Evolutionary conservation across 2,113 vertebrate genomes (phyloP).

Genomic region (Pantherophis guttatus): DNA sequence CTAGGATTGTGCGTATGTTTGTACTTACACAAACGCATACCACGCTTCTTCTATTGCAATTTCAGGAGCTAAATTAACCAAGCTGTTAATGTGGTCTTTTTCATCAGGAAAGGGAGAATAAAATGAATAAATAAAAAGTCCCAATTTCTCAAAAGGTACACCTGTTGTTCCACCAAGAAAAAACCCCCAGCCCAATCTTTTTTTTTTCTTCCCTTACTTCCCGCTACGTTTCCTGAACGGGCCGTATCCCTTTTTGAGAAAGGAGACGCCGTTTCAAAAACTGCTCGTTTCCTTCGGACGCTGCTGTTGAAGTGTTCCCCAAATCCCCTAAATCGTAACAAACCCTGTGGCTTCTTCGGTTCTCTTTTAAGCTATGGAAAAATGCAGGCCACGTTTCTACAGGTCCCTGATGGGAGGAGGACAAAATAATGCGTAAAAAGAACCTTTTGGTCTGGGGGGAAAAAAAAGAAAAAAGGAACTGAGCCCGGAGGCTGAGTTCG

Average conservation of each 20-base stretch:
- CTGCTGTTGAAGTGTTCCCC: not conserved
- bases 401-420: not conserved
- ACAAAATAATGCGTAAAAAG: not conserved
- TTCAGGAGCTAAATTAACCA: not conserved
- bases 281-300: not conserved
- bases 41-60: not conserved
- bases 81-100: too few relatives aligned
- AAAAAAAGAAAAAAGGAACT: not conserved
- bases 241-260: not conserved
- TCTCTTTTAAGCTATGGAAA: not conserved
- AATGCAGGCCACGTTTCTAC: not conserved
- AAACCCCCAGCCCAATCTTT: too few relatives aligned
- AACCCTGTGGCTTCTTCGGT: accelerated
- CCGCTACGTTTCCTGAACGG: too few relatives aligned
- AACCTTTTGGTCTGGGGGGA: not conserved
- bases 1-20: not conserved
- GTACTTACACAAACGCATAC: not conserved
- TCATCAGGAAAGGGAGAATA: not conserved
- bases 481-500: not conserved
- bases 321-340: not conserved
- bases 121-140: too few relatives aligned
- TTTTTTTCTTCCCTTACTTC: not conserved
- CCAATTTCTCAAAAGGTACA: not conserved
- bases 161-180: not conserved
- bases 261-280: too few relatives aligned